Evolutionary conservation across 1,140 invertebrate species (phyloP).

Genomic region (Colletes latitarsis): DNA sequence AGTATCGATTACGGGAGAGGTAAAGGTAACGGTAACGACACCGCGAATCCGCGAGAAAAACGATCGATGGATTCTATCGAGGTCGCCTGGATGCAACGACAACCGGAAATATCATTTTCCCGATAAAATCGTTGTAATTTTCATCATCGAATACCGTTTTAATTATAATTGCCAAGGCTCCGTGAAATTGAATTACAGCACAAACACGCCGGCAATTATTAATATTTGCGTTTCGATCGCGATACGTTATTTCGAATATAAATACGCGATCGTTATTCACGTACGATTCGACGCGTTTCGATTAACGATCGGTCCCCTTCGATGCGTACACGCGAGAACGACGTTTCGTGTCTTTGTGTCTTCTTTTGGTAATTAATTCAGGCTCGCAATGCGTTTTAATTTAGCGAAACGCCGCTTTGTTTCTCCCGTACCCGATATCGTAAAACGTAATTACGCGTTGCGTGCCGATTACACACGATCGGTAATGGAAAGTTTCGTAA

Average conservation of each 20-base stretch:
- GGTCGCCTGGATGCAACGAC: background rate
- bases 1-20: too few relatives aligned
- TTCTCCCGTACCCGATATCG: constrained; percentile 12
- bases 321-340: too few relatives aligned
- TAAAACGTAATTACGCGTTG: constrained; percentile 30
- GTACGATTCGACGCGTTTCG: constrained; percentile 9
- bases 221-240: constrained; percentile 30
- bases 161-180: background rate
- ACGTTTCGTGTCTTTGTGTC: constrained; percentile 16
- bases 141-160: background rate
- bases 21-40: too few relatives aligned
- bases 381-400: constrained; percentile 15
- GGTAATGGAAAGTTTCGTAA: constrained; percentile 46
- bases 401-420: background rate
- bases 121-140: constrained; percentile 11
- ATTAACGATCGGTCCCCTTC: background rate
- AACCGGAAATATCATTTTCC: background rate
- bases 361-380: constrained; percentile 38
- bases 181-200: constrained; percentile 13
- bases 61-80: too few relatives aligned
- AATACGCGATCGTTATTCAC: background rate
- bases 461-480: constrained; percentile 42
- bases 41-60: too few relatives aligned
- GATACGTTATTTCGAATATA: constrained; percentile 12
- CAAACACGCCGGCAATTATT: constrained; percentile 5